phyloP scores from a whole-genome alignment of 92 coral and sea anemone species.

The Umimayanthus chanpuru region DNA sequence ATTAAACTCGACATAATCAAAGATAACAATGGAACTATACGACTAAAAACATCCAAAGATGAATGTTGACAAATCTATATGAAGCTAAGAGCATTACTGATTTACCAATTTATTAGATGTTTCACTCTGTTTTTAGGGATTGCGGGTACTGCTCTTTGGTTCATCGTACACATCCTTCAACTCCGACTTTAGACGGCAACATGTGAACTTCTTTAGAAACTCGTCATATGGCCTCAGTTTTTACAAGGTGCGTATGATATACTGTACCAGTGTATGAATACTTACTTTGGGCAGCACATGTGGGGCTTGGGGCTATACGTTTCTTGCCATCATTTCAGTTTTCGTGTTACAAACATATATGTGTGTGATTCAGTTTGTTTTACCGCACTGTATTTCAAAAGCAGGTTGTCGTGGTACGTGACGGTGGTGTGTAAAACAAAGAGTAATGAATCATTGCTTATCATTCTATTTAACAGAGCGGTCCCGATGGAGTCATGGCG shows the following conservation, averaged over 20 bases:
- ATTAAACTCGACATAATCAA: too few relatives aligned
- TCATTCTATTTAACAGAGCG: constrained; percentile 47
- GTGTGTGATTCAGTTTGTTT: too few relatives aligned
- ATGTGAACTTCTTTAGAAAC: constrained; percentile 71
- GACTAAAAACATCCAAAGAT: not conserved
- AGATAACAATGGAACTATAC: not conserved
- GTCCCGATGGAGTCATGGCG: constrained; percentile 85
- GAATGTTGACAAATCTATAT: not conserved
- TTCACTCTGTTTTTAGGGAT: constrained; percentile 40
- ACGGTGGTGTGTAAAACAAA: too few relatives aligned
- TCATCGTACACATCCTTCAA: constrained; percentile 71
- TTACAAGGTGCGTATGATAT: constrained; percentile 61
- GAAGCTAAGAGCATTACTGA: not conserved
- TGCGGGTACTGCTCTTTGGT: constrained; percentile 71
- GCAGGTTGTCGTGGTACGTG: too few relatives aligned
- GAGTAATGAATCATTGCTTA: not conserved
- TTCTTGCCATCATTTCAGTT: too few relatives aligned
- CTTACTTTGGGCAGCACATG: too few relatives aligned
- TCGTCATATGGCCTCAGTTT: constrained; percentile 78
- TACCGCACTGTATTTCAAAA: too few relatives aligned
- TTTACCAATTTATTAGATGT: not conserved
- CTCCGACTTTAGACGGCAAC: constrained; percentile 78
- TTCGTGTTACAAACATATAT: too few relatives aligned
- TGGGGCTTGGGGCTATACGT: too few relatives aligned
- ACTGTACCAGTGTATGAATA: too few relatives aligned